phyloP scores from a whole-genome alignment of 2,888 invertebrate species.

The Hyposoter dolosus region DNA sequence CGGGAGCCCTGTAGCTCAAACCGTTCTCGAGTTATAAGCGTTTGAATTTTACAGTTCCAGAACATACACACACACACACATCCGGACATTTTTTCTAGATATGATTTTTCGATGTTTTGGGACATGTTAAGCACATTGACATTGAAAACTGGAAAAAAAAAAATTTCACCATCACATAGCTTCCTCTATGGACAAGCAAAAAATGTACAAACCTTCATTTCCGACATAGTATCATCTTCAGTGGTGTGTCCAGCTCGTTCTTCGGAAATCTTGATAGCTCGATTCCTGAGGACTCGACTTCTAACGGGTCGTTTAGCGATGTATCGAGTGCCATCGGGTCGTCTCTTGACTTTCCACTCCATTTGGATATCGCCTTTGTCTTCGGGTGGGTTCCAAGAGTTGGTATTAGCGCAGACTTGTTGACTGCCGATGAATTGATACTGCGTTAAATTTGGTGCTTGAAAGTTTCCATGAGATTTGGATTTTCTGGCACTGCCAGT shows the following conservation, averaged over 20 bases:
- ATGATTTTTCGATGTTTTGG: too few relatives aligned
- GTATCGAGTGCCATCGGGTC: constrained; percentile 91
- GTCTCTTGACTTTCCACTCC: constrained; percentile 92
- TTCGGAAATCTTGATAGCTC: constrained; percentile 88
- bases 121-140: too few relatives aligned
- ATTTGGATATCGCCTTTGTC: constrained; percentile 84
- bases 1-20: too few relatives aligned
- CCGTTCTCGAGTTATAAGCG: too few relatives aligned
- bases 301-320: constrained; percentile 90
- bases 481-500: constrained; percentile 75
- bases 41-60: too few relatives aligned
- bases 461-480: constrained; percentile 84
- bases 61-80: too few relatives aligned
- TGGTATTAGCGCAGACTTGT: constrained; percentile 83
- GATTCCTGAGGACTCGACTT: constrained; percentile 88
- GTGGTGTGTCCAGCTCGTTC: constrained; percentile 89
- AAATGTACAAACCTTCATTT: constrained; percentile 87
- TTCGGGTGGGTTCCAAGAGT: constrained; percentile 73
- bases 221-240: constrained; percentile 92
- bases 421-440: constrained; percentile 87
- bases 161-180: too few relatives aligned
- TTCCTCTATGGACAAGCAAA: too few relatives aligned
- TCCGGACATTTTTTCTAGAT: too few relatives aligned
- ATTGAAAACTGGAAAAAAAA: too few relatives aligned
- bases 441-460: constrained; percentile 87